Evolutionary conservation across 2,113 vertebrate genomes (phyloP).

Genomic region (Anolis sagrei): DNA sequence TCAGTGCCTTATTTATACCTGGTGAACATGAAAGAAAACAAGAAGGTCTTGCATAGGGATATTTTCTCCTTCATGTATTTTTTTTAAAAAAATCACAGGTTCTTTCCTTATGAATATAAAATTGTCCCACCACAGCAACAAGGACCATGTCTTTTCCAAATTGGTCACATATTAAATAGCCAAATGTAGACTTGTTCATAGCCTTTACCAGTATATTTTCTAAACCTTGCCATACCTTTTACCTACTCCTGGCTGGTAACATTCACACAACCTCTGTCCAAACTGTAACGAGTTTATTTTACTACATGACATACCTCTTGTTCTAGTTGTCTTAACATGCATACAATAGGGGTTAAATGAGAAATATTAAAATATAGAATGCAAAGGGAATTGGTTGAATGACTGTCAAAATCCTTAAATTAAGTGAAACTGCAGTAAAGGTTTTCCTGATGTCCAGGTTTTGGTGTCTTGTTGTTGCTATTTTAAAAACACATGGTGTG

Average conservation of each 20-base stretch:
- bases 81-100: no score
- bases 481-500: neutral
- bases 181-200: no score
- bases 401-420: neutral
- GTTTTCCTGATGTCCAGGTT: neutral
- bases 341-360: neutral
- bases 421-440: neutral
- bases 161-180: neutral
- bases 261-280: neutral
- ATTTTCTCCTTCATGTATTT: no score
- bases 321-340: neutral
- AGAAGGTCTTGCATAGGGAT: neutral
- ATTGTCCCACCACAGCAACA: no score
- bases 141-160: neutral
- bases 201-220: no score
- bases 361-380: neutral
- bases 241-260: neutral
- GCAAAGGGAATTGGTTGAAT: neutral
- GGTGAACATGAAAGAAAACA: neutral
- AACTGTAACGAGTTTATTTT: neutral
- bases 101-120: no score
- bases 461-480: neutral
- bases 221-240: neutral
- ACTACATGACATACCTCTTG: neutral
- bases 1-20: neutral